Percentiles rank a stretch among this genome's conserved stretches.
Conservation (phyloP, 2,113 vertebrate species). For the Dermatemys mawii region DNA sequence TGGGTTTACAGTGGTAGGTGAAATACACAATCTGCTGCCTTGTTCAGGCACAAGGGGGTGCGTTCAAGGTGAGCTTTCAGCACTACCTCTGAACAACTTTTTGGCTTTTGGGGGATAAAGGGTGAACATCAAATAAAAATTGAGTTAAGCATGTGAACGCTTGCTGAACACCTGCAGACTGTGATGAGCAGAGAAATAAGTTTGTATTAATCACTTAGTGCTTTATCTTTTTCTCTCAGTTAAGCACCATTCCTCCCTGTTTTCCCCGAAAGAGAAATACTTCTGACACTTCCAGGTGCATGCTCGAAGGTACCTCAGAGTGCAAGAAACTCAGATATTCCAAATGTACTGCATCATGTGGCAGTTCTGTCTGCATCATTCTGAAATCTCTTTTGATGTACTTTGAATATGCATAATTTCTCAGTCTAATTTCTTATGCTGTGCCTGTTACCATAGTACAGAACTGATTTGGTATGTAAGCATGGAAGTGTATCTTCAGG, state of each 20-base stretch:
- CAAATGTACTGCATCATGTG: fast-evolving
- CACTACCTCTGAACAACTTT: not conserved
- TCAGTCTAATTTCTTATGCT: fast-evolving
- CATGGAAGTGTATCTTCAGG: not conserved
- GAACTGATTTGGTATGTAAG: not conserved
- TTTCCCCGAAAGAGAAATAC: not conserved
- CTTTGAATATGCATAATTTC: fast-evolving
- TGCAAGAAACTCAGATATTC: not conserved
- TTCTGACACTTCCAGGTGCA: not conserved
- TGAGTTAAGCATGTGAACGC: not conserved
- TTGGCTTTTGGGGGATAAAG: fast-evolving
- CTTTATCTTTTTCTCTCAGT: not conserved
- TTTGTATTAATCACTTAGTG: not conserved
- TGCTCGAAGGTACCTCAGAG: not conserved
- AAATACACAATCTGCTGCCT: not conserved
- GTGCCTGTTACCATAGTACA: fast-evolving
- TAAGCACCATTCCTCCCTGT: not conserved
- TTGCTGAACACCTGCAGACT: not conserved
- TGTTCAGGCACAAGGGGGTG: fast-evolving
- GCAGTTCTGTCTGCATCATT: not conserved
- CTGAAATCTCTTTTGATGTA: not conserved
- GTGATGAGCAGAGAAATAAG: not conserved
- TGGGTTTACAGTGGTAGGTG: constrained; percentile 18
- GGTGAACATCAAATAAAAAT: not conserved
- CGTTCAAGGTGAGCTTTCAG: not conserved